Percentiles rank a stretch among this genome's conserved stretches.
Conservation (phyloP, 2,888 invertebrate species). For the Mellilla xanthometata region DNA sequence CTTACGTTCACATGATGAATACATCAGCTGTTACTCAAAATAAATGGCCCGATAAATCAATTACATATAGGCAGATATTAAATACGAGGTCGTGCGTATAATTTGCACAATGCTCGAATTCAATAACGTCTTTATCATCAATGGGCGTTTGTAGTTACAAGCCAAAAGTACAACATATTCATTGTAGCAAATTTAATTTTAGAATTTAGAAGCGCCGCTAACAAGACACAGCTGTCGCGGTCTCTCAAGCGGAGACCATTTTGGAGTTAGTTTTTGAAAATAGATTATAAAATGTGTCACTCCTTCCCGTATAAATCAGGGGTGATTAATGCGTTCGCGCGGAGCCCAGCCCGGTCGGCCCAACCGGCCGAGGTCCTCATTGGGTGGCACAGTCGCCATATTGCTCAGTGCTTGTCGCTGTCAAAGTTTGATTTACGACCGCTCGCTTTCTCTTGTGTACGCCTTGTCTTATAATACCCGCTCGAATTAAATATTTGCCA, state of each 20-base stretch:
- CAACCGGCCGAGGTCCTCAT: slow-evolving; percentile 78
- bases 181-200: slow-evolving; percentile 76
- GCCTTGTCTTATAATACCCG: slow-evolving; percentile 71
- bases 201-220: slow-evolving; percentile 56
- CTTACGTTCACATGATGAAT: slow-evolving; percentile 55
- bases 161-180: slow-evolving; percentile 50
- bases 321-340: slow-evolving; percentile 76
- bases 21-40: slow-evolving; percentile 57
- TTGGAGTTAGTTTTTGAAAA: slow-evolving; percentile 80
- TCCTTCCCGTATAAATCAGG: slow-evolving; percentile 78
- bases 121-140: slow-evolving; percentile 56
- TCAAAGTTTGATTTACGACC: slow-evolving; percentile 80
- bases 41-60: slow-evolving; percentile 67
- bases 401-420: slow-evolving; percentile 80
- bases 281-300: slow-evolving; percentile 82
- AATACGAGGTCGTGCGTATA: slow-evolving; percentile 62
- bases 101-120: slow-evolving; percentile 62
- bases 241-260: slow-evolving; percentile 69
- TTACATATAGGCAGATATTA: slow-evolving; percentile 50
- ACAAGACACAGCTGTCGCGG: slow-evolving; percentile 79
- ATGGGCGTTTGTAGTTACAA: slow-evolving; percentile 45
- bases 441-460: slow-evolving; percentile 73
- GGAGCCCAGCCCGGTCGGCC: slow-evolving; percentile 72
- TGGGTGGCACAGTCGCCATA: slow-evolving; percentile 81
- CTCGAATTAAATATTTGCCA: slow-evolving; percentile 57